phyloP scores from a whole-genome alignment of 2,888 invertebrate species.

The Perdita meconis region DNA sequence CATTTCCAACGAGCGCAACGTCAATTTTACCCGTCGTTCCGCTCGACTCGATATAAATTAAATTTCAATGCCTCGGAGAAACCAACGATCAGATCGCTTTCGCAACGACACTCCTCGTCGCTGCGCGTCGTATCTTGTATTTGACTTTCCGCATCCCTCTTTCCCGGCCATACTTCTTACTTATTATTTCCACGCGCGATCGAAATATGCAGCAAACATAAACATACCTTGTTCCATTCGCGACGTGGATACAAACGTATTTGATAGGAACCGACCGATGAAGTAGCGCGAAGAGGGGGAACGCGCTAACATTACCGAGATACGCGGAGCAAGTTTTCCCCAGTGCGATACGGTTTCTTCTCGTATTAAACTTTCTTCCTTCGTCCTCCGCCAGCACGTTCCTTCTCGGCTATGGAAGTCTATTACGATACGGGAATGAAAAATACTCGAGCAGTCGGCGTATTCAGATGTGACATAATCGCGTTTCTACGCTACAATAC shows the following conservation, averaged over 20 bases:
- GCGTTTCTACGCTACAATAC: neutral
- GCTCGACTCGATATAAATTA: constrained; percentile 41
- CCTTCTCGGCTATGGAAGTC: constrained; percentile 39
- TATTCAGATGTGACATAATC: constrained; percentile 28
- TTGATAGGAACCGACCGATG: constrained; percentile 37
- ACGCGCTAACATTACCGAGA: neutral
- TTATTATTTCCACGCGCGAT: constrained; percentile 39
- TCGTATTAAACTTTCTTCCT: constrained; percentile 58
- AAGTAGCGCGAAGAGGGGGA: neutral
- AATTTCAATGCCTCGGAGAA: constrained; percentile 36
- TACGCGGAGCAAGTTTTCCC: constrained; percentile 31
- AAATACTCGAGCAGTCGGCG: constrained; percentile 45
- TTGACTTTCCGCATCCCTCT: constrained; percentile 26
- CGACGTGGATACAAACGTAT: neutral
- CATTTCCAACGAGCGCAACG: neutral
- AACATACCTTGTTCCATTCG: constrained; percentile 25
- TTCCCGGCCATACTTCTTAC: constrained; percentile 4
- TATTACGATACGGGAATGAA: constrained; percentile 36
- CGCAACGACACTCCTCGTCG: neutral
- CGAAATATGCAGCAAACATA: constrained; percentile 20
- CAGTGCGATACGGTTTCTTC: constrained; percentile 28
- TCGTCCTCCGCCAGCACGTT: constrained; percentile 16
- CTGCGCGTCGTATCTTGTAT: neutral
- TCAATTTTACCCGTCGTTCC: constrained; percentile 27
- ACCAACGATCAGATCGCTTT: neutral